Conservation (phyloP, 2,113 vertebrate genomes). For the Rhea americana region DNA sequence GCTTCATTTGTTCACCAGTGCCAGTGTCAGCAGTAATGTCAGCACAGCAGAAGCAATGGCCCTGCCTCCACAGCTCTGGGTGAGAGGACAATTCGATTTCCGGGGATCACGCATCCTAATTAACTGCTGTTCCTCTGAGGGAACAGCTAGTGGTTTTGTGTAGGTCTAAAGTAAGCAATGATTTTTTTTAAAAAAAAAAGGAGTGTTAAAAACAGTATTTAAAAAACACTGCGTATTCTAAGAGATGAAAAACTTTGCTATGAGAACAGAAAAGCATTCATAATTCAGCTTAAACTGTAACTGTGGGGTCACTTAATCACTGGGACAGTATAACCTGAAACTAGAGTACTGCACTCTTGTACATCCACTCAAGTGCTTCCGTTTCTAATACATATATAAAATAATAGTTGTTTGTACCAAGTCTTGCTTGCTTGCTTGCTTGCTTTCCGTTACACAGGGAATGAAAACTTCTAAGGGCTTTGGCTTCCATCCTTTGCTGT, state of each 20-base stretch:
- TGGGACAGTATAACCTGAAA: neutral
- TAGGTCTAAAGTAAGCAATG: neutral
- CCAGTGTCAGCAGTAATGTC: neutral
- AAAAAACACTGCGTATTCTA: neutral
- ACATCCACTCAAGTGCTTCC: neutral
- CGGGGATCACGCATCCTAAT: neutral
- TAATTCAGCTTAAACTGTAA: neutral
- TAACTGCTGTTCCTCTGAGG: neutral
- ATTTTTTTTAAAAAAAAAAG: neutral
- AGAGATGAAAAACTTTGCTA: neutral
- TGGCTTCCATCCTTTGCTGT: neutral
- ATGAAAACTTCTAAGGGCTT: neutral
- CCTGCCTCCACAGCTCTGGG: neutral
- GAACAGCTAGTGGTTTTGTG: neutral
- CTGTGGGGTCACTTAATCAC: neutral
- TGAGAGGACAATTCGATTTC: neutral
- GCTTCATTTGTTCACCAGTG: neutral
- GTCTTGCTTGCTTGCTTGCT: neutral
- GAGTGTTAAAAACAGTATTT: neutral
- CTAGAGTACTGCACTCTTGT: neutral
- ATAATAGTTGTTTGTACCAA: neutral
- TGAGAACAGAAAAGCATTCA: neutral
- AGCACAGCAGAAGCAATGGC: neutral
- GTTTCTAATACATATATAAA: neutral
- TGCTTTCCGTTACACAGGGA: neutral